Evolutionary conservation across 2,113 vertebrate species (phyloP), one percentile per base, ranked within the genome.

Genomic region (Peromyscus polionotus): DNA sequence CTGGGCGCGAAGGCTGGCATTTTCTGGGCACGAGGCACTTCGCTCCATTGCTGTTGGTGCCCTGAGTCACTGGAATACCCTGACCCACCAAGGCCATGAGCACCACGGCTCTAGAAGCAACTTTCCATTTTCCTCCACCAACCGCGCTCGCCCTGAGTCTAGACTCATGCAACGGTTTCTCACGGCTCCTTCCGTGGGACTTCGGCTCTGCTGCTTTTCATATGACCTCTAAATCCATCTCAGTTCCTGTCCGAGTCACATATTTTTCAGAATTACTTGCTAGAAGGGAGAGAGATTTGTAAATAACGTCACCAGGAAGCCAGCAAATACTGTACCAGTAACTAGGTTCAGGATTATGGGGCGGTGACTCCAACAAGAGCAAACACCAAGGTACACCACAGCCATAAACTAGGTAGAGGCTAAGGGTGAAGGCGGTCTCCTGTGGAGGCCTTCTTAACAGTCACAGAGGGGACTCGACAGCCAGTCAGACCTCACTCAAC

Each of bases 191-290:
- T 90, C 68, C 57, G 36, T 26, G 28, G 59, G 54, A 36, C 68
- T 79, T 75, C 54, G 19, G n/a, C 51, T 24, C 89, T 33, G 31
- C 63, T 24, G 7, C 22, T 91, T 61, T 88, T 51, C 39, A 51
- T 31, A 80, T 20, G 67, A 77, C 63, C 79, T 70, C 88, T 91
- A 26, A 96, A 36, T 48, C 13, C 19, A 67, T 33, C 51, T 90
- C 63, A 65, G 63, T 86, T 68, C 26, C 45, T 88, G 88, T 87
- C 88, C 76, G 57, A 92, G 45, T 89, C 68, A 91, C 89, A 93
- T 31, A 91, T 31, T 88, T 54, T 61, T 79, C 93, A 59, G 22
- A 85, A 91, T 73, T 75, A 85, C 90, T 88, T 93, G 12, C 19
- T 14, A 85, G n/a, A 36, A 83, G 93, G 79, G 17, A 89, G 45